phyloP scores from a whole-genome alignment of 2,888 invertebrate species.

The Nematopogon swammerdamellus region DNA sequence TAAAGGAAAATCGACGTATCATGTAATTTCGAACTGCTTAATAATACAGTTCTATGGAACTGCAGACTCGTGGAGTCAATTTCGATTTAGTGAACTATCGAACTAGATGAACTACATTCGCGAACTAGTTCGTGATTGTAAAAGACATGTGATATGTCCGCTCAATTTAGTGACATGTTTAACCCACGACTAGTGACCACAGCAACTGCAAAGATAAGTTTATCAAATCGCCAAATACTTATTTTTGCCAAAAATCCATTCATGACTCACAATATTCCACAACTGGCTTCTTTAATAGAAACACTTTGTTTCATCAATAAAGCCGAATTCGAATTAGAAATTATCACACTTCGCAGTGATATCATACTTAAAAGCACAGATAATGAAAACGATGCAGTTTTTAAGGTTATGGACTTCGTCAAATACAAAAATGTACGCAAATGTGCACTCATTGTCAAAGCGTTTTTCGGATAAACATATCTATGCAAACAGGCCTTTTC shows the following conservation, averaged over 20 bases:
- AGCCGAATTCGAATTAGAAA: constrained; percentile 4
- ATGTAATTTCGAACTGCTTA: too few species aligned
- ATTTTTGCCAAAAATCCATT: constrained; percentile 5
- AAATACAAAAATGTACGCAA: constrained; percentile 6
- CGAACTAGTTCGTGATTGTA: too few species aligned
- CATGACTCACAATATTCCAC: constrained; percentile 5
- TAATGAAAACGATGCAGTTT: constrained; percentile 3
- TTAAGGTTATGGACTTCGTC: constrained; percentile 1
- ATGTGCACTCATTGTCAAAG: constrained; percentile 6
- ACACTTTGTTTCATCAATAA: constrained; percentile 1
- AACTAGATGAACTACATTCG: too few species aligned
- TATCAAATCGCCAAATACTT: too few species aligned
- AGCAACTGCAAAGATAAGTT: too few species aligned
- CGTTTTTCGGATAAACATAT: constrained; percentile 3
- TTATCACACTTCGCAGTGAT: constrained; percentile 5
- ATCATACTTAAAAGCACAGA: constrained; percentile 4
- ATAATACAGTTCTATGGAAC: too few species aligned
- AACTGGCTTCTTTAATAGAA: constrained; percentile 6
- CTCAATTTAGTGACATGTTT: too few species aligned
- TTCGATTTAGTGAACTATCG: too few species aligned
- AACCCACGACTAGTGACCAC: too few species aligned
- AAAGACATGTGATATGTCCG: too few species aligned
- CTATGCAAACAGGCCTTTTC: constrained; percentile 3
- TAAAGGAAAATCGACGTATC: too few species aligned
- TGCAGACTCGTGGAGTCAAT: too few species aligned